These are phyloP conservation scores for Kryptopterus vitreolus DNA, from an alignment of 2,797 vertebrate genomes.

Conservation along the genomic window DNA sequence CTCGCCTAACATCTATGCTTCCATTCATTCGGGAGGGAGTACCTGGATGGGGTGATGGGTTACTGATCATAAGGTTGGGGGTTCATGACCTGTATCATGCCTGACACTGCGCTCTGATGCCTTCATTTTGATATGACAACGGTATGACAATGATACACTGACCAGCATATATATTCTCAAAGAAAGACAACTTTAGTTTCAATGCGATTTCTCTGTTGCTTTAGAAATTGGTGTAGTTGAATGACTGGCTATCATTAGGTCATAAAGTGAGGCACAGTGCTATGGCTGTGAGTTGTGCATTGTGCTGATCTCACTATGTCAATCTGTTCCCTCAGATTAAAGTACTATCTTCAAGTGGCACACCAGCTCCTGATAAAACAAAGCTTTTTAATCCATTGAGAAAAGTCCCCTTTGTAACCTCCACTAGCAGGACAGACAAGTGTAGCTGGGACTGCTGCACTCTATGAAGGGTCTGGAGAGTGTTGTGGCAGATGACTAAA, in stretches of 20 bases:
- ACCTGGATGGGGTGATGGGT: no score
- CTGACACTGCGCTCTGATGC: no score
- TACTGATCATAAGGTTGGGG: no score
- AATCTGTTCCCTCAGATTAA: slow-evolving; percentile 68
- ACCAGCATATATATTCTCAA: neutral
- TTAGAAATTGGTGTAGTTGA: neutral
- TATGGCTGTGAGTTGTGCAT: slow-evolving; percentile 1
- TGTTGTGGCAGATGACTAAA: slow-evolving; percentile 71
- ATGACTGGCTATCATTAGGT: slow-evolving; percentile 33
- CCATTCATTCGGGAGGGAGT: no score
- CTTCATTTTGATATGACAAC: neutral
- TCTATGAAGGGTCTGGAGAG: slow-evolving; percentile 73
- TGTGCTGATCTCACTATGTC: slow-evolving; percentile 52
- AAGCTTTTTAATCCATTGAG: slow-evolving; percentile 77
- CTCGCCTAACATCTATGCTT: neutral
- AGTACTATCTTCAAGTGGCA: slow-evolving; percentile 72
- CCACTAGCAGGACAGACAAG: slow-evolving; percentile 51
- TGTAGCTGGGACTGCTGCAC: slow-evolving; percentile 62
- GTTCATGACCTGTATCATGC: no score
- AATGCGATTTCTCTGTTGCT: neutral
- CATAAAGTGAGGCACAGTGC: slow-evolving; percentile 4
- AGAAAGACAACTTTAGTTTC: neutral
- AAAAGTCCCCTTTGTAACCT: slow-evolving; percentile 62
- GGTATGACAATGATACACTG: neutral
- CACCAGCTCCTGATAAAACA: slow-evolving; percentile 72